Evolutionary conservation across 2,113 vertebrate genomes (phyloP), one percentile per base, ranked within the genome.

Genomic region (Sturnus vulgaris): DNA sequence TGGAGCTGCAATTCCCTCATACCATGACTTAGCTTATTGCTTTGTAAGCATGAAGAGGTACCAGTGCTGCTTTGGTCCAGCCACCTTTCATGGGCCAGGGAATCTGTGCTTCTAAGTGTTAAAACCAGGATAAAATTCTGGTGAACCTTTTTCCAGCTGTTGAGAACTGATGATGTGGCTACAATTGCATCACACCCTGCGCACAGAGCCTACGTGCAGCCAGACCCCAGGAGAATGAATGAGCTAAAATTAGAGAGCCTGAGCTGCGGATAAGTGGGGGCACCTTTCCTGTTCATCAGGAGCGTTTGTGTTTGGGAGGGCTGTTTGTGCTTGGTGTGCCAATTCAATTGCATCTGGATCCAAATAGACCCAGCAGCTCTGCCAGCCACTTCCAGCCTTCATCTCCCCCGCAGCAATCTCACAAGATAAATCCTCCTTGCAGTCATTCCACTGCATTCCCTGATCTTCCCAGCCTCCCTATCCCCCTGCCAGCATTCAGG

Each of bases 211-310:
- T 81, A 65, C 0, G 2, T 91, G 75, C 90, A 96, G 77, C 49
- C 88, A 93, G 42, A 71, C 35, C 70, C 77, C 31, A 15, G 81
- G 95, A 55, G 81, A 89, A 76, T 33, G 61, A 95, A 91, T 31
- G 47, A 94, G 68, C 87, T 95, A 94, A 94, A 93, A 92, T 94
- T 95, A 92, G 83, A 87, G 55, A 92, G 56, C 21, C 69, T 82
- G 86, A 91, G 81, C 94, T 91, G 70, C 10, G 2, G 47, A 87
- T 59, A 80, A 94, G 80, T 56, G 64, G 73, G 77, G 71, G 76
- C 87, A 76, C 59, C 91, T 95, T 84, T 92, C 70, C 88, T 69
- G 30, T 40, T 93, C 83, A 78, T 95, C 86, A 90, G 69, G 55
- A 76, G 81, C 31, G 1, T 89, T 92, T 94, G 79, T 64, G 78